phyloP scores from a whole-genome alignment of 2,113 vertebrate genomes.

The Myiopsitta monachus region DNA sequence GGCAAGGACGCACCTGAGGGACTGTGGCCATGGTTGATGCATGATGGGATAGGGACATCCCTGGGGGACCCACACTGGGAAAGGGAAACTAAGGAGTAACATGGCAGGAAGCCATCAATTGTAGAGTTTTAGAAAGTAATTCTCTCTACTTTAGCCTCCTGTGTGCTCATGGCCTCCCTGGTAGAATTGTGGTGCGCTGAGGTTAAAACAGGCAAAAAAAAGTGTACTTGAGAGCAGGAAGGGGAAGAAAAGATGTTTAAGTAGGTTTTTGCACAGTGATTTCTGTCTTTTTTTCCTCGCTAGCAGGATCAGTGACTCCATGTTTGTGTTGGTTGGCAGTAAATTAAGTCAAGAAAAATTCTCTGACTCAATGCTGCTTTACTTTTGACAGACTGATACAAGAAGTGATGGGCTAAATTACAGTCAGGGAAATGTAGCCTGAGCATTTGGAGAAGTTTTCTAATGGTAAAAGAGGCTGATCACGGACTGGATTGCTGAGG shows the following conservation, averaged over 20 bases:
- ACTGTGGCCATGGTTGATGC: background rate
- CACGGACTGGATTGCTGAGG: background rate
- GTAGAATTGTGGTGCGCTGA: background rate
- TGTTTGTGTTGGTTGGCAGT: background rate
- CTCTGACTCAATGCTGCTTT: background rate
- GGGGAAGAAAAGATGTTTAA: background rate
- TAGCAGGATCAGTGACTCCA: background rate
- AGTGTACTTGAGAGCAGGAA: background rate
- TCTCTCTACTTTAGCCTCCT: background rate
- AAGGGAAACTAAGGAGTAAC: background rate
- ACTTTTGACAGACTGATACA: background rate
- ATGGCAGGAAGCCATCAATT: background rate
- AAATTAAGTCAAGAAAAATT: conserved; percentile 27
- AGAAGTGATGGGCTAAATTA: conserved; percentile 16
- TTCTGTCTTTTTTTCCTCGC: background rate
- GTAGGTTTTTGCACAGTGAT: background rate
- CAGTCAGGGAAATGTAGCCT: background rate
- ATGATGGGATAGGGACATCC: background rate
- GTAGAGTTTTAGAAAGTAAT: background rate
- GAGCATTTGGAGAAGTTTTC: conserved; percentile 16
- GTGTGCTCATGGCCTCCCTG: background rate
- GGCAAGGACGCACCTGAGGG: background rate
- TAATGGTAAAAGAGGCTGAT: background rate
- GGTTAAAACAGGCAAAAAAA: background rate
- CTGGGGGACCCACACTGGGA: fast-evolving